Evolutionary conservation across 1,140 invertebrate species (phyloP).

Genomic region (Marisa cornuarietis): DNA sequence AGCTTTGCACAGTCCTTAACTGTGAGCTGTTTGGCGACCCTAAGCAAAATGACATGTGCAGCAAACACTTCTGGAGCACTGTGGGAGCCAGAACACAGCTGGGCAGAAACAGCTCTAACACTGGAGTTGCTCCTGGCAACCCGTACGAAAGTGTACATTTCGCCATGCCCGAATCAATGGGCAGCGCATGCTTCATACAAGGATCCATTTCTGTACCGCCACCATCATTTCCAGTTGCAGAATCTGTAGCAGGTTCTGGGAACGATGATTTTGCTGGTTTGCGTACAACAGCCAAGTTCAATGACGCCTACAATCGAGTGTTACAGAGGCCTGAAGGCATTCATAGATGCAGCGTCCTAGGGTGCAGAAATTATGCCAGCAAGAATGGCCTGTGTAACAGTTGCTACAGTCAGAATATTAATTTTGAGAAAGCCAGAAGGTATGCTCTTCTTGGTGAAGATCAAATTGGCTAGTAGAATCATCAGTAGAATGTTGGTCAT

Average conservation of each 20-base stretch:
- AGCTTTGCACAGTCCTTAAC: constrained; percentile 31
- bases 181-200: too few relatives aligned
- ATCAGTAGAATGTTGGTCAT: neutral
- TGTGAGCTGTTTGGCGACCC: constrained; percentile 45
- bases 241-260: neutral
- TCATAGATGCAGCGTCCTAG: neutral
- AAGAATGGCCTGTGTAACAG: constrained; percentile 9
- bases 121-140: too few relatives aligned
- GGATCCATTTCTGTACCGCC: constrained; percentile 7
- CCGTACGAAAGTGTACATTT: too few relatives aligned
- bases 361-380: neutral
- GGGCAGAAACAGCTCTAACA: too few relatives aligned
- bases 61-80: constrained; percentile 31
- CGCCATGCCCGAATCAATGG: too few relatives aligned
- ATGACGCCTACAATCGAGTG: too few relatives aligned
- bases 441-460: constrained; percentile 3
- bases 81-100: neutral
- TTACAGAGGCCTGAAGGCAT: neutral
- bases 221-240: neutral
- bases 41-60: constrained; percentile 36
- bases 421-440: constrained; percentile 4
- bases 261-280: too few relatives aligned
- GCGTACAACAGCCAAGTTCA: too few relatives aligned
- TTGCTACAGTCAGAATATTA: neutral
- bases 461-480: neutral